These are phyloP conservation scores for Periplaneta americana DNA, from an alignment of 1,140 invertebrate species.

Conservation along the genomic window DNA sequence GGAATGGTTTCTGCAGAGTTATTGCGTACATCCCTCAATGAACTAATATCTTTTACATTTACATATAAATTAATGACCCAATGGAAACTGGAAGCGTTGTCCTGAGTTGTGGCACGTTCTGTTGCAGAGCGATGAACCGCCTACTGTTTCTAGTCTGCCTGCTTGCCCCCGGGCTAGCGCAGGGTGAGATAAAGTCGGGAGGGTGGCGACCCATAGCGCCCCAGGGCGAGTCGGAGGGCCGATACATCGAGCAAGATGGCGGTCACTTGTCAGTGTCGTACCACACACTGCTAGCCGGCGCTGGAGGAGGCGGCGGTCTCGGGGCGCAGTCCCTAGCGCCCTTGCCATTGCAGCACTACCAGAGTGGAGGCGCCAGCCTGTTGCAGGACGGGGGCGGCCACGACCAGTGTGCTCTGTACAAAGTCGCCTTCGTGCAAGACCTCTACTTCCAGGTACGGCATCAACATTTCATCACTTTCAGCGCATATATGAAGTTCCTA, in stretches of 20 bases:
- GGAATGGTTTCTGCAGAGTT: no score
- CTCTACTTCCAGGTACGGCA: constrained; percentile 53
- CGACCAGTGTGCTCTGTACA: constrained; percentile 58
- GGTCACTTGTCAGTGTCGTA: background rate
- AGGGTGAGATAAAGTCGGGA: background rate
- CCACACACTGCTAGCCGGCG: background rate
- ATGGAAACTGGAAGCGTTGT: no score
- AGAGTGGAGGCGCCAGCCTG: background rate
- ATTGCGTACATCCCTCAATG: no score
- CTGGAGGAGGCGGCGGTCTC: constrained; percentile 21
- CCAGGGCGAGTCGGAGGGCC: background rate
- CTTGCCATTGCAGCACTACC: background rate
- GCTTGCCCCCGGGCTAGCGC: background rate
- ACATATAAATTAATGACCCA: no score
- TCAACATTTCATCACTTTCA: no score
- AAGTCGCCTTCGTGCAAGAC: constrained; percentile 56
- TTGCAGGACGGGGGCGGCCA: background rate
- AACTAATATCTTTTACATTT: no score
- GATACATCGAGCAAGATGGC: no score
- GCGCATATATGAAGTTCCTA: no score
- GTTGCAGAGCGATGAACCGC: background rate
- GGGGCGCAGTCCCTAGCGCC: background rate
- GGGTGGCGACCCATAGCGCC: background rate
- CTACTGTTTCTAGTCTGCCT: background rate
- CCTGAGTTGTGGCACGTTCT: background rate